Base-by-base conservation (phyloP, 2,113 vertebrate species). In the Hiodon alosoides region DNA sequence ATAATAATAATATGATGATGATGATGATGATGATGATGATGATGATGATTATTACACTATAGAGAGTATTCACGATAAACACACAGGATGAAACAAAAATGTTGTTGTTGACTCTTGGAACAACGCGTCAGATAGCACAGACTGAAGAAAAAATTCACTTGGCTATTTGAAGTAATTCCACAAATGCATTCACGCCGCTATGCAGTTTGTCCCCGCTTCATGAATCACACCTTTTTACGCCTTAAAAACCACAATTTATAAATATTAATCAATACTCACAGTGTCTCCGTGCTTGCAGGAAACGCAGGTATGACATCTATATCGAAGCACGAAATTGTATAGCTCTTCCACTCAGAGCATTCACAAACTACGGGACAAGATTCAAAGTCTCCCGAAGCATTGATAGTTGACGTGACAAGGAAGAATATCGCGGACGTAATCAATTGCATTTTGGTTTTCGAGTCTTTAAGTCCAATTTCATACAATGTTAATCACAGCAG, bases 311-410 rank as follows among this genome's bases (percentile, higher is more conserved):
- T 92, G 79, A 80, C 84, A 73, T 90, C 87, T 65, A 95, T 87
- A 59, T 91, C 85, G 84, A 87, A 86, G 86, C 96, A 98, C 74
- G 93, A 94, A 85, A 97, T 91, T 73, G 89, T 93, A 86, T 84
- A 90, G 55, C 82, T 84, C n/a, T 80, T 88, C 90, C 93, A 93
- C 76, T 94, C 89, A 0, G 89, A 92, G 81, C 96, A 98, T 74
- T 94, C 88, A 73, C 96, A 98, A 66, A 88, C 86, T 3, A 79
- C 77, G 0, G 91, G 89, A 76, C 94, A 93, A 1, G 82, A 86
- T 54, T 82, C 80, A 55, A 75, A 75, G 53, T 83, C 74, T 55
- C 80, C 76, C 64, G 5, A 62, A 14, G 76, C 0, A 74, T 64
- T 67, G 72, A 77, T 16, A 17, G 73, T 64, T 46, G 84, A 78